phyloP scores from a whole-genome alignment of 2,113 vertebrate genomes.

The Myrmophylax atrothorax region DNA sequence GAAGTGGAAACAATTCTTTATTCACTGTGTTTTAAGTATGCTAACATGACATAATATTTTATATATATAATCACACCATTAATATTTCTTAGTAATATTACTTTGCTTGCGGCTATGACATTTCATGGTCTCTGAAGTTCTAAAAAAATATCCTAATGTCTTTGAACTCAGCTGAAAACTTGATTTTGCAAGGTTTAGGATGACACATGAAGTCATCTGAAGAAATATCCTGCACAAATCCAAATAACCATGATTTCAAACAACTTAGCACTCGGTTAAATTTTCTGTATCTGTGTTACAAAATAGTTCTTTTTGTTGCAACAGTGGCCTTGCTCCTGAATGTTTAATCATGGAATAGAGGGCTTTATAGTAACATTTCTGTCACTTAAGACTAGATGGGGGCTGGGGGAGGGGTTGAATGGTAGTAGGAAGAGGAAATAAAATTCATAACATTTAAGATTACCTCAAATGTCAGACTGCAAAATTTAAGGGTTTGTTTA shows the following conservation, averaged over 20 bases:
- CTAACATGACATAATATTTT: not conserved
- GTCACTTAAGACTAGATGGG: not conserved
- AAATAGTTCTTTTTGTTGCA: not conserved
- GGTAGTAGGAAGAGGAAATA: fast-evolving
- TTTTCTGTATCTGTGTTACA: not conserved
- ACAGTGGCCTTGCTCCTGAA: not conserved
- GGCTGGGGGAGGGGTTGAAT: fast-evolving
- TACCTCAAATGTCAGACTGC: not conserved
- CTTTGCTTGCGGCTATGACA: not conserved
- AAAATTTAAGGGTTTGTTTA: not conserved
- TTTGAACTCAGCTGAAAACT: not conserved
- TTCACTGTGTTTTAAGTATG: not conserved
- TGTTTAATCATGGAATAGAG: not conserved
- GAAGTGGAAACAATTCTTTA: not conserved
- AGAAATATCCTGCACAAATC: not conserved
- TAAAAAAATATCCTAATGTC: not conserved
- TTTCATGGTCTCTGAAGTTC: not conserved
- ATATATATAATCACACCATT: not conserved
- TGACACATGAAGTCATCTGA: not conserved
- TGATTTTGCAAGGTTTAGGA: not conserved
- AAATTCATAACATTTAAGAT: not conserved
- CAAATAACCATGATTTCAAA: not conserved
- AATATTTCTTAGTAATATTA: not conserved
- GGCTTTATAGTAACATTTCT: not conserved
- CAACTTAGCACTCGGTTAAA: not conserved